Percentiles rank a stretch among this genome's conserved stretches.
Evolutionary conservation across 2,888 invertebrate species (phyloP).

Genomic region (Crioceris asparagi): DNA sequence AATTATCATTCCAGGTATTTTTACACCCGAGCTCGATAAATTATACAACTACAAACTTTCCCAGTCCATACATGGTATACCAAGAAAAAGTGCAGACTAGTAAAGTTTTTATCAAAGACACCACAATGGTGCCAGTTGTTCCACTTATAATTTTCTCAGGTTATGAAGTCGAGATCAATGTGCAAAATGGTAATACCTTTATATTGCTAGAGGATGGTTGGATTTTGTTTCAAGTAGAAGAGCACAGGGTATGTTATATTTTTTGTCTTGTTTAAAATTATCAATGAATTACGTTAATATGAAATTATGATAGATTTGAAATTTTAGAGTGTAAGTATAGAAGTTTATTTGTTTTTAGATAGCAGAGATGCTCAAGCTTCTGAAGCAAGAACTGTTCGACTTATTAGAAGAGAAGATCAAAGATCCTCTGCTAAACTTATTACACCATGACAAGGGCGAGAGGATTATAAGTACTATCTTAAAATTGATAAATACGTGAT

Average conservation of each 20-base stretch:
- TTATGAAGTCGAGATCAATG: constrained; percentile 60
- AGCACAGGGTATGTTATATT: constrained; percentile 49
- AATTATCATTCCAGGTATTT: constrained; percentile 37
- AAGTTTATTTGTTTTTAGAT: constrained; percentile 41
- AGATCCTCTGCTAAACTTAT: constrained; percentile 64
- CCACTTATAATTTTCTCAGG: constrained; percentile 65
- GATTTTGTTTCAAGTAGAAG: constrained; percentile 70
- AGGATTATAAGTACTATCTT: constrained; percentile 67
- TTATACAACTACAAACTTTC: constrained; percentile 50
- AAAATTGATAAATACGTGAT: constrained; percentile 31
- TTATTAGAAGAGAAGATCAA: constrained; percentile 76
- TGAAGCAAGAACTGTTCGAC: constrained; percentile 63
- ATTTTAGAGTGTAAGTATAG: too few relatives aligned
- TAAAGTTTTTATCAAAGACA: constrained; percentile 66
- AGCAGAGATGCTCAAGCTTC: constrained; percentile 72
- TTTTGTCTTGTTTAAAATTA: constrained; percentile 1
- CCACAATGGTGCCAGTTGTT: constrained; percentile 68
- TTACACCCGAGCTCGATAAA: constrained; percentile 73
- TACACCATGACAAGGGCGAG: constrained; percentile 63
- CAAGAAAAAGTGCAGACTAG: constrained; percentile 78
- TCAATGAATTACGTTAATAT: too few relatives aligned
- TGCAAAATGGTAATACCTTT: constrained; percentile 62
- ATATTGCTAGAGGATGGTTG: constrained; percentile 69
- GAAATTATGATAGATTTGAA: too few relatives aligned
- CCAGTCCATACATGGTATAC: constrained; percentile 68